phyloP scores from a whole-genome alignment of 1,140 invertebrate genomes.

The Geopemphigus sp. region DNA sequence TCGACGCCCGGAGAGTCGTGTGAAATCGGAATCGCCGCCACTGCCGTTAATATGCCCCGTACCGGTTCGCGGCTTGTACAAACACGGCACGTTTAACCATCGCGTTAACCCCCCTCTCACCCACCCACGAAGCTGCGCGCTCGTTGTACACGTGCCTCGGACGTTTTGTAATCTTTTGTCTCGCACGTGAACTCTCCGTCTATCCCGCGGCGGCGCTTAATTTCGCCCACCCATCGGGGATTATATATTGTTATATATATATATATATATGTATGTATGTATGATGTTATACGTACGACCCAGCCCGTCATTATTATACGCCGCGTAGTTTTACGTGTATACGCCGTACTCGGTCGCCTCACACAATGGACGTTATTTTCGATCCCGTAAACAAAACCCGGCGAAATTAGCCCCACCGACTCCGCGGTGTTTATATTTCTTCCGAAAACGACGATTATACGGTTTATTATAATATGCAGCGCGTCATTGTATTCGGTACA shows the following conservation, averaged over 20 bases:
- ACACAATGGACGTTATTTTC: constrained; percentile 33
- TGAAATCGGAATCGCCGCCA: not conserved
- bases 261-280: too few relatives aligned
- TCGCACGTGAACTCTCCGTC: not conserved
- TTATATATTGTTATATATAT: too few relatives aligned
- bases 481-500: too few relatives aligned
- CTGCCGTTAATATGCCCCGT: too few relatives aligned
- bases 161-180: constrained; percentile 47
- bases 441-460: too few relatives aligned
- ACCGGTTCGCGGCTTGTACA: constrained; percentile 40
- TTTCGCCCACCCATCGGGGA: constrained; percentile 17
- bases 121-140: too few relatives aligned
- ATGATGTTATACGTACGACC: too few relatives aligned
- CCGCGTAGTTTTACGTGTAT: not conserved
- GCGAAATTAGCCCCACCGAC: too few relatives aligned
- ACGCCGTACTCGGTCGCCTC: not conserved
- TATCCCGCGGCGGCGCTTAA: constrained; percentile 25
- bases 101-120: too few relatives aligned
- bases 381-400: constrained; percentile 29
- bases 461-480: too few relatives aligned
- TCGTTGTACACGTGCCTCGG: constrained; percentile 9
- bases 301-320: not conserved
- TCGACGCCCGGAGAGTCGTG: not conserved
- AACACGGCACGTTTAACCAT: too few relatives aligned
- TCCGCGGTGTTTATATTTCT: too few relatives aligned